Conservation (phyloP, 1,140 invertebrate species). For the Scaptomyza graminum region DNA sequence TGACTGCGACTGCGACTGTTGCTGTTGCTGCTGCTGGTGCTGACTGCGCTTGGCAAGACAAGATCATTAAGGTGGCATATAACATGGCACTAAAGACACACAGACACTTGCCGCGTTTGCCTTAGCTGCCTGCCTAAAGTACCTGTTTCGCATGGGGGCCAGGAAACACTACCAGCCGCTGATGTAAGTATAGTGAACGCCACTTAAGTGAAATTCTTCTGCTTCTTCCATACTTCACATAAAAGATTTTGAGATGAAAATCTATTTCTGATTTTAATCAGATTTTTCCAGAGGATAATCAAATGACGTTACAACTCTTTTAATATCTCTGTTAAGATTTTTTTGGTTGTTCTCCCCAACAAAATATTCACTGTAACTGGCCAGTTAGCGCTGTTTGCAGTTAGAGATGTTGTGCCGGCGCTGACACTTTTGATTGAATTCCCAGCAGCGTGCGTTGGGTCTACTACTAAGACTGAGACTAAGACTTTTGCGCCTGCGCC, state of each 20-base stretch:
- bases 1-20: conserved; percentile 1
- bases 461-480: conserved; percentile 9
- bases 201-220: not conserved
- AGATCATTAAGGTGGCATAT: conserved; percentile 84
- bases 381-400: conserved; percentile 63
- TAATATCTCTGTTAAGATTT: not conserved
- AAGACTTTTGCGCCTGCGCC: conserved; percentile 11
- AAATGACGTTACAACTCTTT: no score
- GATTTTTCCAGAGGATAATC: no score
- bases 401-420: conserved; percentile 65
- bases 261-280: no score
- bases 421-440: conserved; percentile 83
- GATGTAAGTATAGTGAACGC: conserved; percentile 38
- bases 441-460: conserved; percentile 68
- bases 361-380: conserved; percentile 16
- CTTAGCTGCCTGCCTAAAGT: conserved; percentile 51
- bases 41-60: conserved; percentile 71
- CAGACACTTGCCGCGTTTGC: conserved; percentile 69
- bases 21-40: conserved; percentile 18
- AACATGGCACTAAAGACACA: conserved; percentile 82
- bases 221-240: no score
- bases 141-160: conserved; percentile 68
- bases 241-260: no score
- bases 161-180: conserved; percentile 1
- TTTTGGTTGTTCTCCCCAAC: not conserved